Evolutionary conservation across 2,113 vertebrate species (phyloP).

Genomic region (Antechinus flavipes): DNA sequence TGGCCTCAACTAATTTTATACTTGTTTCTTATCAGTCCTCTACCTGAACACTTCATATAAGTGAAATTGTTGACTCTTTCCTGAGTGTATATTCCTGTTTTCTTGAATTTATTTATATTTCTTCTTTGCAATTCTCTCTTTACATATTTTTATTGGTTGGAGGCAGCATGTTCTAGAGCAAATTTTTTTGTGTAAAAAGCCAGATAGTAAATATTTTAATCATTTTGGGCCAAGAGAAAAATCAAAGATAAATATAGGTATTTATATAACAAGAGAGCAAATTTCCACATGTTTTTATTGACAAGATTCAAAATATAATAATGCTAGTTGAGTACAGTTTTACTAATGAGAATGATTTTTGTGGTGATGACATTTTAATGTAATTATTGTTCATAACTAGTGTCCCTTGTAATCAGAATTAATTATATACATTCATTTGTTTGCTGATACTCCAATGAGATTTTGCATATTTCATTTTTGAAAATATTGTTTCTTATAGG

Average conservation of each 20-base stretch:
- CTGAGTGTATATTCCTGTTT: not conserved
- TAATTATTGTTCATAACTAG: not conserved
- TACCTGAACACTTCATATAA: not conserved
- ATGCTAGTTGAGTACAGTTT: not conserved
- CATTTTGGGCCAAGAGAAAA: not conserved
- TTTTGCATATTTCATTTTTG: not conserved
- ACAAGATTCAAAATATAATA: not conserved
- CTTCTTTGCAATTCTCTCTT: conserved; percentile 43
- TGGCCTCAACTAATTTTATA: too few species aligned
- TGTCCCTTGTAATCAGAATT: not conserved
- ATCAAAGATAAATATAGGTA: not conserved
- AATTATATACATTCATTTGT: not conserved
- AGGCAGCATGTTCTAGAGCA: not conserved
- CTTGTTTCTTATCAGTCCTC: not conserved
- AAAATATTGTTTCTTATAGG: not conserved
- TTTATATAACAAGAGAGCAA: not conserved
- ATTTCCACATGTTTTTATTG: not conserved
- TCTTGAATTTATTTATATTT: conserved; percentile 9
- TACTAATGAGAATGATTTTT: not conserved
- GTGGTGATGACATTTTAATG: not conserved
- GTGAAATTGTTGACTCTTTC: not conserved
- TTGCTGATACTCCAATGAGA: not conserved
- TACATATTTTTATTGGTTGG: not conserved
- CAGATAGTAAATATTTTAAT: conserved; percentile 36
- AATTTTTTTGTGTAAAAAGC: conserved; percentile 44